A percentile compares a stretch with the other conserved stretches of the same genome.
phyloP scores from a whole-genome alignment of 2,113 vertebrate species.

The Eudyptes chrysolophus region DNA sequence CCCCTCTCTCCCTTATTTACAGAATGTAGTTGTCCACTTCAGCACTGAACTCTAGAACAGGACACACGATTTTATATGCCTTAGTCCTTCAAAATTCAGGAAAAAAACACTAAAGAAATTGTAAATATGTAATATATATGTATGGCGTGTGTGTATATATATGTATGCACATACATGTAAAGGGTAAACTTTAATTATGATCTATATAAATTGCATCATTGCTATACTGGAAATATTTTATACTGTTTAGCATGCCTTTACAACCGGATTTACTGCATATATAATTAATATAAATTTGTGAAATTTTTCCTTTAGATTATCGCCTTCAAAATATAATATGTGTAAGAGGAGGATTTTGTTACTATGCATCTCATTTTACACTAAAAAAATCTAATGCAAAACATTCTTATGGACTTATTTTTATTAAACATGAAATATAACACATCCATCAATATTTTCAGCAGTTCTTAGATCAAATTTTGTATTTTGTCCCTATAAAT shows the following conservation, averaged over 20 bases:
- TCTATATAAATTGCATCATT: neutral
- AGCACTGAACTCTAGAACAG: neutral
- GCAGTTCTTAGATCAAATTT: neutral
- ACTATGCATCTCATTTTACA: neutral
- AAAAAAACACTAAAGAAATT: neutral
- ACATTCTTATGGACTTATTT: constrained; percentile 22
- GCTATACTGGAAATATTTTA: neutral
- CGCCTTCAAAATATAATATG: neutral
- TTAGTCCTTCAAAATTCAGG: neutral
- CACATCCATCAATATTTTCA: constrained; percentile 36
- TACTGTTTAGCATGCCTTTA: neutral
- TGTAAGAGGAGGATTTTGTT: neutral
- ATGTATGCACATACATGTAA: neutral
- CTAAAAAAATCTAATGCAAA: constrained; percentile 24
- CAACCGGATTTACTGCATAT: constrained; percentile 25
- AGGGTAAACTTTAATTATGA: neutral
- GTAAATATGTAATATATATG: neutral
- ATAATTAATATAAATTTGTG: neutral
- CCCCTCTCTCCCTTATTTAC: neutral
- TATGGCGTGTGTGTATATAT: neutral
- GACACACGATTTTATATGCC: neutral
- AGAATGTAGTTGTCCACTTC: neutral
- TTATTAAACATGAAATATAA: constrained; percentile 52
- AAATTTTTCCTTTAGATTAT: neutral
- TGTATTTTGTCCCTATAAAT: constrained; percentile 54